Percentiles rank a stretch among this genome's conserved stretches.
Evolutionary conservation across 2,113 vertebrate genomes (phyloP).

Genomic region (Mormoops blainvillei): DNA sequence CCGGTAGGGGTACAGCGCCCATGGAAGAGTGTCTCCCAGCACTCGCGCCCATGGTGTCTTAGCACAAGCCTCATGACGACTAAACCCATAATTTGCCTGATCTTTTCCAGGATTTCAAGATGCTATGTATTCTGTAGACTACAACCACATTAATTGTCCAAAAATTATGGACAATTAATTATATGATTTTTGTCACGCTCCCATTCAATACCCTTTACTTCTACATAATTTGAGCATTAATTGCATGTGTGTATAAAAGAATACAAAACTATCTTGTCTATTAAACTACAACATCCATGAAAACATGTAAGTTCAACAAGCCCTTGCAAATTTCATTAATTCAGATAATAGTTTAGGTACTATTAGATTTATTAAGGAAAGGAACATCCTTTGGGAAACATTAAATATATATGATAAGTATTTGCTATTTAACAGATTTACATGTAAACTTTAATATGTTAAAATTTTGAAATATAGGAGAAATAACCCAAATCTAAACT

Average conservation of each 20-base stretch:
- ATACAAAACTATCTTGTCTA: neutral
- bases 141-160: neutral
- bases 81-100: neutral
- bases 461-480: neutral
- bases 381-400: neutral
- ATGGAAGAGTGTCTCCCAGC: rapidly evolving
- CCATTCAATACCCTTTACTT: neutral
- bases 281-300: neutral
- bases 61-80: neutral
- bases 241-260: neutral
- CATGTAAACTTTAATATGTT: neutral
- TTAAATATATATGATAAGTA: neutral
- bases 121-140: neutral
- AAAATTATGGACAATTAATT: no score
- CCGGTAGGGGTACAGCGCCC: rapidly evolving
- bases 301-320: neutral
- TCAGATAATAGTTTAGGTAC: neutral
- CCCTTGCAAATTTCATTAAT: neutral
- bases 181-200: neutral
- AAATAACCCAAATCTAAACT: neutral
- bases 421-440: neutral
- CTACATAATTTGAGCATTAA: neutral
- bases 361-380: neutral
- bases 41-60: neutral
- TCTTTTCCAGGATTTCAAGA: neutral